Base-by-base conservation (phyloP, 1,140 invertebrate species). In the Dreissena rostriformis region DNA sequence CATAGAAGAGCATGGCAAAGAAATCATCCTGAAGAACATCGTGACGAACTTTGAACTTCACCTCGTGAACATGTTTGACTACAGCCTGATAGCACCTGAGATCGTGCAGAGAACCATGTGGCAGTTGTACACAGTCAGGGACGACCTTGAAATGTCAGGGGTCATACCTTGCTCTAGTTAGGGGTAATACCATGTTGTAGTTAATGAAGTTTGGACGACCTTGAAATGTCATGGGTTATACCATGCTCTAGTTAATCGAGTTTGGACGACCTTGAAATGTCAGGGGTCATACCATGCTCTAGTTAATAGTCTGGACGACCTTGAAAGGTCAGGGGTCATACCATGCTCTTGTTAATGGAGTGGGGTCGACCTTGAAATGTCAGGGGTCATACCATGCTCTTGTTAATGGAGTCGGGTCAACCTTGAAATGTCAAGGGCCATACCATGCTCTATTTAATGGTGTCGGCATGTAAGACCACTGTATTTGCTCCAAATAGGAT, bases 11-110 rank as follows among this genome's bases (percentile, higher is more conserved):
- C 96, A 97, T 90, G 97, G 97, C 0, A 95, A 96, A 89, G 96
- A 97, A 88, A 94, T 99, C 10, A 94, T 98, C 12, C 95, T 96
- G 91, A 98, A 97, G 91, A 98, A 98, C 94, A 94, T 99, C 0
- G 98, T 97, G 90, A 95, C 97, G 68, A 99, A 99, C 94, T 98
- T 99, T 90, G 95, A 98, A 55, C 93, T 99, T 4, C 98, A 99
- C 92, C 95, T 99, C 95, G 96, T 96, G 87, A 98, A 97, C 88
- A 93, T 99, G n/a, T 98, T 97, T 93, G 98, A 99, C 92, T 99
- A 98, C 93, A 97, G 98, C 51, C 94, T 99, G 0, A 95, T 99
- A n/a, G 96, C 96, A 86, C 96, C 97, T 0, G 96, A 98, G 5
- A 96, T 96, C 26, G 93, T 98, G 0, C 97, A 97, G 92, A 96